A percentile compares a stretch with the other conserved stretches of the same genome.
These are phyloP conservation scores for Harpagoxenus sublaevis DNA, from an alignment of 2,888 invertebrate species.

Conservation along the genomic window DNA sequence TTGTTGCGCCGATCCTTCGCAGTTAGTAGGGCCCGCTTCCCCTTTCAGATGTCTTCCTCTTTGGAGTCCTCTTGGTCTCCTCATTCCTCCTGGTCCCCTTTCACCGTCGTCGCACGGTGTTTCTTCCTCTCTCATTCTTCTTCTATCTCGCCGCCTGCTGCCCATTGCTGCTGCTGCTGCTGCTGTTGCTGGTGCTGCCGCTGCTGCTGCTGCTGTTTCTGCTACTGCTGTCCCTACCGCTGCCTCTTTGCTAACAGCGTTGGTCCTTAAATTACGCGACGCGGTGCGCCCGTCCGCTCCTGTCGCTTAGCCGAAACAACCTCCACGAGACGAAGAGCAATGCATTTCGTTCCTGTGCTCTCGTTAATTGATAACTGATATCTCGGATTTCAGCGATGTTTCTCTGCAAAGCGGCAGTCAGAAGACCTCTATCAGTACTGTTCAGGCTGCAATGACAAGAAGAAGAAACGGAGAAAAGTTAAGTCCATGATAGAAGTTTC, in stretches of 20 bases:
- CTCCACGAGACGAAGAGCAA: slow-evolving; percentile 75
- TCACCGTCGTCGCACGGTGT: slow-evolving; percentile 67
- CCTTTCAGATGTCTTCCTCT: slow-evolving; percentile 82
- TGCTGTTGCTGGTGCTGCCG: not conserved
- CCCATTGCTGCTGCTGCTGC: slow-evolving; percentile 20
- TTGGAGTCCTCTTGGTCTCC: slow-evolving; percentile 54
- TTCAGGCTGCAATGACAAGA: not conserved
- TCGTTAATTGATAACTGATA: slow-evolving; percentile 85
- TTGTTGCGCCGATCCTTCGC: slow-evolving; percentile 81
- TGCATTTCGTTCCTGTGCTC: slow-evolving; percentile 78
- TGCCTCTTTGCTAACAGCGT: slow-evolving; percentile 75
- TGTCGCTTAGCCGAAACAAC: slow-evolving; percentile 68
- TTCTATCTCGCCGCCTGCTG: slow-evolving; percentile 63
- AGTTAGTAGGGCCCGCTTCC: slow-evolving; percentile 67
- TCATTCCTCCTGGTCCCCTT: slow-evolving; percentile 75
- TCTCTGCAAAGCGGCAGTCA: slow-evolving; percentile 54
- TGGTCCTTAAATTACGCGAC: slow-evolving; percentile 83
- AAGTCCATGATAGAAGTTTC: not conserved
- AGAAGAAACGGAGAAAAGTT: slow-evolving; percentile 36
- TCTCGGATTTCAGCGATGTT: slow-evolving; percentile 78
- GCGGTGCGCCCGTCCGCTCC: slow-evolving; percentile 59
- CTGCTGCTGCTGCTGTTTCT: not conserved
- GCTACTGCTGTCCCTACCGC: not conserved
- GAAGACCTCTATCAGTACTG: not conserved
- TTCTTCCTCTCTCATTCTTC: slow-evolving; percentile 64